Evolutionary conservation across 2,797 vertebrate genomes (phyloP).

Genomic region (Myiothlypis coronata): DNA sequence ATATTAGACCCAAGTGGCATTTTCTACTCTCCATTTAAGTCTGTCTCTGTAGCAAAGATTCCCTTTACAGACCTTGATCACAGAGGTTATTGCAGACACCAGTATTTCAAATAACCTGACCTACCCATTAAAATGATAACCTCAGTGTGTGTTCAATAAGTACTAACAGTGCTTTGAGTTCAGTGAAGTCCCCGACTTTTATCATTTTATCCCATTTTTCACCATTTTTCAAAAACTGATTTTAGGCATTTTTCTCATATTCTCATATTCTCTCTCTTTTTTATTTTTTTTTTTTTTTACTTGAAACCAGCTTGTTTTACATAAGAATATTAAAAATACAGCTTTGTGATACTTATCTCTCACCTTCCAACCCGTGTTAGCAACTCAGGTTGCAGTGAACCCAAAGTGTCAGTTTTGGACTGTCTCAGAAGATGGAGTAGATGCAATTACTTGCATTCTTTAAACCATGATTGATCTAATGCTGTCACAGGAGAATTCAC

Average conservation of each 20-base stretch:
- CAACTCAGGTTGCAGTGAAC: neutral
- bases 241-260: neutral
- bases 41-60: neutral
- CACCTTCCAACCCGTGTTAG: neutral
- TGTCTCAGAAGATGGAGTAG: neutral
- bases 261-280: neutral
- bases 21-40: neutral
- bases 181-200: neutral
- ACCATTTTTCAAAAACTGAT: neutral
- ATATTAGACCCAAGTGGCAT: neutral
- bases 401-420: neutral
- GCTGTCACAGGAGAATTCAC: neutral
- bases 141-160: neutral
- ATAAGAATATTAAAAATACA: conserved; percentile 11
- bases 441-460: conserved; percentile 42
- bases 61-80: neutral
- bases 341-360: neutral
- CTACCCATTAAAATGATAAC: neutral
- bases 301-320: neutral
- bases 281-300: neutral
- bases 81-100: neutral
- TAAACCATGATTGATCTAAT: conserved; percentile 21
- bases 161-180: neutral
- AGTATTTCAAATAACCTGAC: neutral
- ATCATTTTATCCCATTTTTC: neutral